Percentiles rank a stretch among this genome's conserved stretches.
phyloP scores from a whole-genome alignment of 2,797 vertebrate genomes.

The Sitta carolinensis region DNA sequence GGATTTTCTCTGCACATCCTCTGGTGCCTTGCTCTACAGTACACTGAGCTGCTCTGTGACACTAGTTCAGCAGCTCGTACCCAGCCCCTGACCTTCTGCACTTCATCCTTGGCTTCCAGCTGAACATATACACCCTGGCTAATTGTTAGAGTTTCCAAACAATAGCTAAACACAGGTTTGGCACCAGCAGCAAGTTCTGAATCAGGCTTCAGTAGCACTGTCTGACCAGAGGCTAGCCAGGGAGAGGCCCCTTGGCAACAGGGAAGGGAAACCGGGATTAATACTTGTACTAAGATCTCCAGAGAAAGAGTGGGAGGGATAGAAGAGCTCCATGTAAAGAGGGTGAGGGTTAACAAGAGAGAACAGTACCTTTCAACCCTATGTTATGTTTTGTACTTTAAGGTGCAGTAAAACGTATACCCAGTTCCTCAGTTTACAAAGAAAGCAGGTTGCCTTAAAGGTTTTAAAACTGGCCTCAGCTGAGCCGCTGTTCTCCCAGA shows the following conservation, averaged over 20 bases:
- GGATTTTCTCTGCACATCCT: background rate
- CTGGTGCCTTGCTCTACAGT: background rate
- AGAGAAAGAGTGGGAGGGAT: background rate
- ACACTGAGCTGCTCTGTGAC: background rate
- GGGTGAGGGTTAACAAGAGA: background rate
- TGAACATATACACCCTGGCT: background rate
- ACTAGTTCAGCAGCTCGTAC: background rate
- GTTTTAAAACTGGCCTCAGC: background rate
- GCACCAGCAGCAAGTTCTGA: background rate
- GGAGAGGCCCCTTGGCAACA: background rate
- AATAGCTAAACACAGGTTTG: background rate
- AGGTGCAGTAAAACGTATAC: background rate
- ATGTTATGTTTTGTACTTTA: constrained; percentile 24
- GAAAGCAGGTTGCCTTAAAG: background rate
- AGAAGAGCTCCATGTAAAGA: background rate
- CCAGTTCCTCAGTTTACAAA: background rate
- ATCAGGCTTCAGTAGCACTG: background rate
- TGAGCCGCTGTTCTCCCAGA: background rate
- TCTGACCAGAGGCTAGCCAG: background rate
- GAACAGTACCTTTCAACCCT: background rate
- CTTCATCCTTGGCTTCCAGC: background rate
- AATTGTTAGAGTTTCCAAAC: background rate
- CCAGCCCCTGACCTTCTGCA: background rate
- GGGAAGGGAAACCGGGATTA: background rate
- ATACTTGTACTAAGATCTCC: background rate